Conservation (phyloP, 2,797 vertebrate species). For the Diplodus puntazzo region DNA sequence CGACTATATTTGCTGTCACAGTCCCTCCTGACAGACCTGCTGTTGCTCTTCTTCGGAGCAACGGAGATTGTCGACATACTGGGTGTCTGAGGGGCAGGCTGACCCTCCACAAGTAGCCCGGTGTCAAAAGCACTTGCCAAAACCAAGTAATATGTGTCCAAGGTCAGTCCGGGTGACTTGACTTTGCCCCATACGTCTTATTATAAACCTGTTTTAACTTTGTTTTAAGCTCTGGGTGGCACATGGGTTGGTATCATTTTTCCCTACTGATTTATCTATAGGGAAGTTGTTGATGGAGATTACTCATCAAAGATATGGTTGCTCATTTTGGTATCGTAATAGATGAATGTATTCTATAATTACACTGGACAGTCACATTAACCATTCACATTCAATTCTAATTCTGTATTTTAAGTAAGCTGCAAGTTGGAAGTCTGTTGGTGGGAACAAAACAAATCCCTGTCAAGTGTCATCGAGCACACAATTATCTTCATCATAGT, state of each 20-base stretch:
- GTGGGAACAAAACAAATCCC: background rate
- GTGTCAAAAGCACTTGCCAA: too few relatives aligned
- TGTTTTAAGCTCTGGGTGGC: too few relatives aligned
- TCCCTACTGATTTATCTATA: background rate
- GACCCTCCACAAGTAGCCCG: too few relatives aligned
- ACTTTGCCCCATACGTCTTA: too few relatives aligned
- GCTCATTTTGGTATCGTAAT: background rate
- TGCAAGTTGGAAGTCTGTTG: background rate
- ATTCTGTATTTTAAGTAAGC: conserved; percentile 1
- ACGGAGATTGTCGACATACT: too few relatives aligned
- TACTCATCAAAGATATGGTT: background rate
- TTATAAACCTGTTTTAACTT: too few relatives aligned
- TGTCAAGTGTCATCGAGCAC: background rate
- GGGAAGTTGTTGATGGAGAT: background rate
- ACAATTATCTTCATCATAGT: background rate
- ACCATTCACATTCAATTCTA: background rate
- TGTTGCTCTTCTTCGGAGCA: too few relatives aligned
- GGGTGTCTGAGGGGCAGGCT: too few relatives aligned
- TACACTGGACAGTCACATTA: background rate
- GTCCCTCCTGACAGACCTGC: too few relatives aligned
- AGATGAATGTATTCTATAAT: background rate
- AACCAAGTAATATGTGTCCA: too few relatives aligned
- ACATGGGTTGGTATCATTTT: background rate
- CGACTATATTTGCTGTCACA: too few relatives aligned
- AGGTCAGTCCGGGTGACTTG: too few relatives aligned